Evolutionary conservation across 2,113 vertebrate species (phyloP), one percentile per base, ranked within the genome.

Genomic region (Microcebus murinus): DNA sequence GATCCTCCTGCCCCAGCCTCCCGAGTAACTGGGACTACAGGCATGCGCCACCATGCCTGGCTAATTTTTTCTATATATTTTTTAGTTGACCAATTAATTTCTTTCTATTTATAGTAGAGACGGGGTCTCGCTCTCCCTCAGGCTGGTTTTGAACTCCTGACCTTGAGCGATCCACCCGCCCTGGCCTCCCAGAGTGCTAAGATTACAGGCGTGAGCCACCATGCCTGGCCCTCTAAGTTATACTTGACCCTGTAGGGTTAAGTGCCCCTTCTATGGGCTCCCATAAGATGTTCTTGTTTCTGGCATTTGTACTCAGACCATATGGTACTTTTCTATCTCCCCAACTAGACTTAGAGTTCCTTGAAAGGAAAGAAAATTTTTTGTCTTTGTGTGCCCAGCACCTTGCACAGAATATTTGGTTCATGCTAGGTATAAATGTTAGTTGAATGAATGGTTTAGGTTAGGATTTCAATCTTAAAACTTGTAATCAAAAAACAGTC

Each of bases 391-490:
- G 21, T 74, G 63, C 70, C 85, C 29, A 92, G 21, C 39, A 94
- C 21, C 15, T 71, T 80, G 13, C 57, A 65, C 79, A 80, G 63
- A 91, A 31, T 65, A 67, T 84, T 93, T 85, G 23, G 73, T 48
- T 39, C 57, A 31, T 48, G 15, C n/a, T 61, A 74, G 31, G 39
- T 73, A 29, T n/a, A 82, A 68, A 87, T n/a, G 34, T 63, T 31
- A 17, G 50, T 50, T 52, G 20, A 70, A 17, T 76, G 27, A 80
- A 23, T 86, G 25, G 6, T 36, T 73, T 70, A 79, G 50, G 42
- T 68, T 80, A 55, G 50, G 50, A 79, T 86, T 89, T 91, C 73
- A 74, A 12, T 92, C 74, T 89, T 89, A 82, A 97, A 79, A 10
- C 12, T 79, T 65, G 39, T 85, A 61, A 87, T 89, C 9, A 57